Evolutionary conservation across 2,888 invertebrate genomes (phyloP).

Genomic region (Drosophila histrio): DNA sequence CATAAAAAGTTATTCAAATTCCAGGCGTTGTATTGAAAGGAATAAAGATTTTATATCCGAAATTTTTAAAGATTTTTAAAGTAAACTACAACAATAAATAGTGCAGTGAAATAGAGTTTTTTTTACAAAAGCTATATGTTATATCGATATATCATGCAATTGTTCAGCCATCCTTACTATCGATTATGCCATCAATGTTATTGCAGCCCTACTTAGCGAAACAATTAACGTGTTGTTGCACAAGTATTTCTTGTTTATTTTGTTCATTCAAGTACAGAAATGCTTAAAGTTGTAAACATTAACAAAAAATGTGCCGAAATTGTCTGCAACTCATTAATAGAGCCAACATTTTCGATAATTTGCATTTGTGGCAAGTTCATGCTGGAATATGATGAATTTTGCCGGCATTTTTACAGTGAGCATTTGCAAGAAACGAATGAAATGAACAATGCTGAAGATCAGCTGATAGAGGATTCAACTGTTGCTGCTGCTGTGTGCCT

Average conservation of each 20-base stretch:
- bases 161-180: too few relatives aligned
- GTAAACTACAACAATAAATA: too few relatives aligned
- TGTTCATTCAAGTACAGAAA: constrained; percentile 2
- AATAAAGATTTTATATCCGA: too few relatives aligned
- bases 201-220: too few relatives aligned
- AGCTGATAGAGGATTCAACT: neutral
- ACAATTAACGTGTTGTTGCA: constrained; percentile 1
- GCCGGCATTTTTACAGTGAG: constrained; percentile 43
- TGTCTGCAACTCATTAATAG: constrained; percentile 36
- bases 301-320: constrained; percentile 69
- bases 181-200: too few relatives aligned
- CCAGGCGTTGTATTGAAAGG: too few relatives aligned
- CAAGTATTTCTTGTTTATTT: constrained; percentile 10
- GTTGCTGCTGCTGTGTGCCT: neutral
- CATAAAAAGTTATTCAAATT: too few relatives aligned
- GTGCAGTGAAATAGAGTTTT: too few relatives aligned
- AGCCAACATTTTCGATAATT: constrained; percentile 45
- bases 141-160: too few relatives aligned
- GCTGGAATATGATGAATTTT: constrained; percentile 43
- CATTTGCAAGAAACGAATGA: constrained; percentile 30
- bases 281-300: constrained; percentile 24
- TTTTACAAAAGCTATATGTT: too few relatives aligned
- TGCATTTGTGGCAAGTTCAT: constrained; percentile 55
- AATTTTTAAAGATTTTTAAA: too few relatives aligned
- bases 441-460: neutral